Conservation (phyloP, 1,140 invertebrate genomes). For the Drosophila lowei region DNA sequence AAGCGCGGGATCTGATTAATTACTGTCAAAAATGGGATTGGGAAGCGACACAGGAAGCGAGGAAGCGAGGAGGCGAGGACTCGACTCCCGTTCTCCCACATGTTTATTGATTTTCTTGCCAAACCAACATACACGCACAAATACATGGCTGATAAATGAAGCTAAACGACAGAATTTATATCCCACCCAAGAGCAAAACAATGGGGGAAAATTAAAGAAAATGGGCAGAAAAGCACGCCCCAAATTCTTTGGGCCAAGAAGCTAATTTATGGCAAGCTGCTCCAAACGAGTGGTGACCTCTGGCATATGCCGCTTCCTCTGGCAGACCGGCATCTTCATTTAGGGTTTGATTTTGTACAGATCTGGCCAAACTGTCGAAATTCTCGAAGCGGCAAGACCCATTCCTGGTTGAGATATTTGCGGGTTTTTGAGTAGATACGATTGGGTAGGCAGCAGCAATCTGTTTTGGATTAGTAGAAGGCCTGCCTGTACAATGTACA, state of each 20-base stretch:
- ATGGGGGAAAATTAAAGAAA: constrained; percentile 50
- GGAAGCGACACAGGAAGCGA: constrained; percentile 3
- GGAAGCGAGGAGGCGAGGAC: not conserved
- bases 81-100: constrained; percentile 17
- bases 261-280: constrained; percentile 61
- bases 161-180: constrained; percentile 46
- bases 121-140: constrained; percentile 3
- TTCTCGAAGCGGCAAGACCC: constrained; percentile 39
- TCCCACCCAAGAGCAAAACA: constrained; percentile 14
- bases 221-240: constrained; percentile 32
- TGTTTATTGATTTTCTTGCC: constrained; percentile 58
- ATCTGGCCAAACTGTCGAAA: constrained; percentile 38
- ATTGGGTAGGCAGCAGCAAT: constrained; percentile 17
- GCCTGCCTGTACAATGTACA: not conserved
- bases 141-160: constrained; percentile 45
- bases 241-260: constrained; percentile 58
- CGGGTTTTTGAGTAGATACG: constrained; percentile 37
- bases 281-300: constrained; percentile 42
- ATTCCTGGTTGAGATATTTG: constrained; percentile 50
- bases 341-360: constrained; percentile 45
- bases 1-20: constrained; percentile 55
- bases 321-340: constrained; percentile 45
- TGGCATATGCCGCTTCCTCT: constrained; percentile 33
- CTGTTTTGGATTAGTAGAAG: not conserved
- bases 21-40: constrained; percentile 52